These are phyloP conservation scores for Chironex yamaguchii DNA, from an alignment of 30 jellyfish, hydroid and myxozoan genomes.

Conservation along the genomic window DNA sequence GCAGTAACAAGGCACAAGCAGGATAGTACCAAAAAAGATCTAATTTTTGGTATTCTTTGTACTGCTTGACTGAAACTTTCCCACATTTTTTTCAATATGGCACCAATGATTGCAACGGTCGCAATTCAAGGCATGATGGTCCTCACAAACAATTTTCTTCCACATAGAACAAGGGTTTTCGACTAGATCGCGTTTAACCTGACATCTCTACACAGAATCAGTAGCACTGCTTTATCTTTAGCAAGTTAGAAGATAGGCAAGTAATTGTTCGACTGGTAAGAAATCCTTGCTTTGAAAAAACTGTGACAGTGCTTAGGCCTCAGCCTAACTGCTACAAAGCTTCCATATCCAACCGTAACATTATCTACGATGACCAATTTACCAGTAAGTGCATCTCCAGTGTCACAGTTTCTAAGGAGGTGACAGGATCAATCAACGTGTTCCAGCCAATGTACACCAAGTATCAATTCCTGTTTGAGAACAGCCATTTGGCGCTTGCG, in stretches of 20 bases:
- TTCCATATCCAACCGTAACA: neutral
- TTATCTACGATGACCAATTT: neutral
- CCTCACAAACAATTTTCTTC: neutral
- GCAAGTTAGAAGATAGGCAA: too few species aligned
- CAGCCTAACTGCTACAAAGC: neutral
- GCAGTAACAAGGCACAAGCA: neutral
- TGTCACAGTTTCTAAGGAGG: neutral
- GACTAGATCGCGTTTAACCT: neutral
- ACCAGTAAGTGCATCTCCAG: neutral
- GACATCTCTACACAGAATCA: neutral
- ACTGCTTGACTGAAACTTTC: neutral
- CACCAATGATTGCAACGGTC: neutral
- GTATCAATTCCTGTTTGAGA: too few species aligned
- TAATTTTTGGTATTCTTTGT: neutral
- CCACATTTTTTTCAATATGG: neutral
- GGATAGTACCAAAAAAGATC: neutral
- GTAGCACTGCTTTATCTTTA: neutral
- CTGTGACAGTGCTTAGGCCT: neutral
- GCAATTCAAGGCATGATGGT: neutral
- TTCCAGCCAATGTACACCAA: too few species aligned
- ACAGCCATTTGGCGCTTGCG: too few species aligned
- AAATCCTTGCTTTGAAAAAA: neutral
- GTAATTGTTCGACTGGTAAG: neutral
- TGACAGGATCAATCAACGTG: too few species aligned
- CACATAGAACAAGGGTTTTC: neutral